These are phyloP conservation scores for Holothuria glaberrima DNA, from an alignment of 35 echinoderm and acorn worm genomes.

Conservation along the genomic window DNA sequence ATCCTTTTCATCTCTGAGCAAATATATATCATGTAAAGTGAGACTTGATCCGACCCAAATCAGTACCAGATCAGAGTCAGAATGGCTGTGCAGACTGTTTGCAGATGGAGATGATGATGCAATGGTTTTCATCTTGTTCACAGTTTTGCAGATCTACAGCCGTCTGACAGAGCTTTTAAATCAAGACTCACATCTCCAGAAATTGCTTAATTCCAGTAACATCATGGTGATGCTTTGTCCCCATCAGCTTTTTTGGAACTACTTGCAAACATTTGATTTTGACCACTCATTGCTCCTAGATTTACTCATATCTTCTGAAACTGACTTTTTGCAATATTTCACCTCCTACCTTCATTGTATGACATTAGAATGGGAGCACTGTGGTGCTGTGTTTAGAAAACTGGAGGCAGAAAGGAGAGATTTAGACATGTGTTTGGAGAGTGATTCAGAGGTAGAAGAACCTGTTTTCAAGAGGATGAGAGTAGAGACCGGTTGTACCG, in stretches of 20 bases:
- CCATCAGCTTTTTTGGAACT: slow-evolving; percentile 27
- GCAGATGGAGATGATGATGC: slow-evolving; percentile 50
- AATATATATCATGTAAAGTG: no score
- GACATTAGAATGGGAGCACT: slow-evolving; percentile 36
- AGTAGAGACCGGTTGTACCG: neutral
- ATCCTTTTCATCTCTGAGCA: no score
- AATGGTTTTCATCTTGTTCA: slow-evolving; percentile 1
- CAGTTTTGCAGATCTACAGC: slow-evolving; percentile 4
- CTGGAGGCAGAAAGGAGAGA: neutral
- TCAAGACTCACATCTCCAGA: neutral
- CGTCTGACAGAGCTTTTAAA: neutral
- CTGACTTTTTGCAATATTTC: slow-evolving; percentile 40
- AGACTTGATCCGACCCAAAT: no score
- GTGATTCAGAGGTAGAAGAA: neutral
- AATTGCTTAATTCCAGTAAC: neutral
- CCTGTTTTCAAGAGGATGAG: neutral
- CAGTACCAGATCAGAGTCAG: neutral
- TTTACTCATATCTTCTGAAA: slow-evolving; percentile 42
- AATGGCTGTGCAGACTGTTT: slow-evolving; percentile 26
- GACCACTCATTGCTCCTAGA: slow-evolving; percentile 41
- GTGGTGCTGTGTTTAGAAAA: neutral
- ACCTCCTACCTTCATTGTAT: slow-evolving; percentile 26
- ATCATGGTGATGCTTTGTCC: neutral
- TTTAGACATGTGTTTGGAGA: neutral
- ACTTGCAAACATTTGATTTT: slow-evolving; percentile 19